Base-by-base conservation (phyloP, 2,797 vertebrate genomes). In the Apogon hyalosoma region DNA sequence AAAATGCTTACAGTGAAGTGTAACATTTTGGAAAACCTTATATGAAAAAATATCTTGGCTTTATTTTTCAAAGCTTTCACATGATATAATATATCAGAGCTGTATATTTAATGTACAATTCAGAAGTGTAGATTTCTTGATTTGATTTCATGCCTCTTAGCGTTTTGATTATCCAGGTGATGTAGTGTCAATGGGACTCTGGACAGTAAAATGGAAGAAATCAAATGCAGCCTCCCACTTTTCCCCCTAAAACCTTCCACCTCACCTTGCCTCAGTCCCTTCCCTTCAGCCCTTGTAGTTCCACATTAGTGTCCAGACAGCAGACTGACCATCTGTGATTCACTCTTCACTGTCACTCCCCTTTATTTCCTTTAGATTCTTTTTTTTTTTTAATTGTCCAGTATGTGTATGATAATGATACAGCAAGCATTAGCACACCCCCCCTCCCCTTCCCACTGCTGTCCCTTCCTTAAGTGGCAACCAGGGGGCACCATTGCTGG, bases 381-480 rank as follows among this genome's bases (percentile, higher is more conserved):
- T 42, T 28, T 31, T 43, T 31, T 43, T 24, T 57, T 40, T 52
- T 38, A 76, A 76, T 78, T 69, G 4, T 65, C 63, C 38, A 74
- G 83, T 62, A 73, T 84, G 74, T 82, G 72, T 85, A 73, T 80
- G 61, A 75, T 76, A 74, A 59, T 84, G 63, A 82, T 56, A 53
- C 64, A 3, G 33, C 75, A 82, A 58, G 74, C 77, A 15, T 46
- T 73, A 77, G 80, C 13, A 33, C 62, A 78, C 84, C 58, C 58
- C 80, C 49, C 19, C 73, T 72, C 61, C 58, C 78, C 84, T 36
- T 54, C 77, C 77, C 67, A 61, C 75, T 69, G 50, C 39, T 77
- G 80, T 73, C 58, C 84, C 78, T 73, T 73, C 79, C 73, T 77
- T 87, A 91, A 88, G 87, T 85, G 80, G 75, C 69, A 82, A 79